phyloP scores from a whole-genome alignment of 2,888 invertebrate species.

The Coremacera marginata region DNA sequence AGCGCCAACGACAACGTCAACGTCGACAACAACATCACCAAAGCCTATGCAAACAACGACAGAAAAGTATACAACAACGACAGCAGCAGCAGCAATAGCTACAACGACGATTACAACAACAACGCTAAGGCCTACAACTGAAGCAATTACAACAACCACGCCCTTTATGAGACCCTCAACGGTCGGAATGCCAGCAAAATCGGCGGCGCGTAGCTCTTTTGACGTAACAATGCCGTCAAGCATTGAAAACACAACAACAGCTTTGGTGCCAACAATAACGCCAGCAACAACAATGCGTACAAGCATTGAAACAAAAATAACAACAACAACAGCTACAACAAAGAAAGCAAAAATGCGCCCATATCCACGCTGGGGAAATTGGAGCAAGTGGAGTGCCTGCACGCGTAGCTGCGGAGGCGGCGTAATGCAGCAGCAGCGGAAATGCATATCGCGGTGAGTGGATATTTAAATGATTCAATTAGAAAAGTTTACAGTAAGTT shows the following conservation, averaged over 20 bases:
- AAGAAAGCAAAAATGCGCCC: slow-evolving; percentile 54
- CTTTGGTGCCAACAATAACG: slow-evolving; percentile 31
- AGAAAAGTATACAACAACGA: slow-evolving; percentile 6
- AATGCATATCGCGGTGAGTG: slow-evolving; percentile 65
- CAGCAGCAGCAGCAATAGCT: slow-evolving; percentile 30
- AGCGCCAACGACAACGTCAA: slow-evolving; percentile 35
- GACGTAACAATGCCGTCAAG: neutral
- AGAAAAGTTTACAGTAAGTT: neutral
- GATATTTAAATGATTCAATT: neutral
- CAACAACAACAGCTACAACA: slow-evolving; percentile 52
- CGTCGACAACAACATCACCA: slow-evolving; percentile 34
- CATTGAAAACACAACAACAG: neutral
- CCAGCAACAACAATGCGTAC: slow-evolving; percentile 41
- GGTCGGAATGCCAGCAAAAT: neutral
- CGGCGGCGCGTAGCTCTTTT: neutral
- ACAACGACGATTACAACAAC: slow-evolving; percentile 33
- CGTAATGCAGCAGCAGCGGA: slow-evolving; percentile 70
- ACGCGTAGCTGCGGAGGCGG: slow-evolving; percentile 89
- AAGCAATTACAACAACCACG: slow-evolving; percentile 1
- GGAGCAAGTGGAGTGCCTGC: slow-evolving; percentile 84
- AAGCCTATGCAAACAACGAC: slow-evolving; percentile 18
- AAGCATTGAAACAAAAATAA: slow-evolving; percentile 49
- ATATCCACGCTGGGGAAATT: slow-evolving; percentile 80
- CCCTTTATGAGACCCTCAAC: neutral
- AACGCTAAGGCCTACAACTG: slow-evolving; percentile 23